These are phyloP conservation scores for Triplophysa dalaica DNA, from an alignment of 2,113 vertebrate genomes.

Conservation along the genomic window DNA sequence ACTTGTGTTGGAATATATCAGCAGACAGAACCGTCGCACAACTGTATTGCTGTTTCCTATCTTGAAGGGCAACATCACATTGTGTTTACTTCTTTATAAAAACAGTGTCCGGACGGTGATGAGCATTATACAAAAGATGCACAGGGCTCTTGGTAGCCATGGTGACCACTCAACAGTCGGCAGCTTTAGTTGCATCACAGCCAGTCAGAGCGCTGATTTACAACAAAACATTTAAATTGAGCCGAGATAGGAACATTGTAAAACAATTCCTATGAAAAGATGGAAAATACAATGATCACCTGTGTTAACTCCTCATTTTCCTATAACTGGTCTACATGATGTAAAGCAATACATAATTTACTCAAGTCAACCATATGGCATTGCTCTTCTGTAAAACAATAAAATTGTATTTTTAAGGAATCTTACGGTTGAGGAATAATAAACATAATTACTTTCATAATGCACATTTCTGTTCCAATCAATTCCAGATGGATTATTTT, in stretches of 20 bases:
- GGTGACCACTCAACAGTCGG: constrained; percentile 31
- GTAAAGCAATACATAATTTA: not conserved
- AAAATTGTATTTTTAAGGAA: too few relatives aligned
- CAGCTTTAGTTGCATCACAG: constrained; percentile 14
- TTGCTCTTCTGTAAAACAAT: too few relatives aligned
- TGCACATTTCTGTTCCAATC: too few relatives aligned
- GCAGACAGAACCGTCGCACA: not conserved
- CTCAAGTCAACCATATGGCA: too few relatives aligned
- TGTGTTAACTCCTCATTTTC: not conserved
- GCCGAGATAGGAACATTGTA: not conserved
- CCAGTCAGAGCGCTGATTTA: constrained; percentile 32
- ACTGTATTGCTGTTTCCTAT: not conserved
- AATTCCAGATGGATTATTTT: too few relatives aligned
- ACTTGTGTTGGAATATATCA: not conserved
- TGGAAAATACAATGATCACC: too few relatives aligned
- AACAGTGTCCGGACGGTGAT: not conserved
- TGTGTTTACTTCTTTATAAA: too few relatives aligned
- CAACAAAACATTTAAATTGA: not conserved
- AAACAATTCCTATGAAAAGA: too few relatives aligned
- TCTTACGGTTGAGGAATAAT: too few relatives aligned
- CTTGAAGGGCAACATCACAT: too few relatives aligned
- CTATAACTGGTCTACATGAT: not conserved
- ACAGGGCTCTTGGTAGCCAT: constrained; percentile 5
- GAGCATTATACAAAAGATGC: not conserved
- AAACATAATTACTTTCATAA: too few relatives aligned